These are phyloP conservation scores for Chrysocyon brachyurus DNA, from an alignment of 2,797 vertebrate species.

Conservation along the genomic window DNA sequence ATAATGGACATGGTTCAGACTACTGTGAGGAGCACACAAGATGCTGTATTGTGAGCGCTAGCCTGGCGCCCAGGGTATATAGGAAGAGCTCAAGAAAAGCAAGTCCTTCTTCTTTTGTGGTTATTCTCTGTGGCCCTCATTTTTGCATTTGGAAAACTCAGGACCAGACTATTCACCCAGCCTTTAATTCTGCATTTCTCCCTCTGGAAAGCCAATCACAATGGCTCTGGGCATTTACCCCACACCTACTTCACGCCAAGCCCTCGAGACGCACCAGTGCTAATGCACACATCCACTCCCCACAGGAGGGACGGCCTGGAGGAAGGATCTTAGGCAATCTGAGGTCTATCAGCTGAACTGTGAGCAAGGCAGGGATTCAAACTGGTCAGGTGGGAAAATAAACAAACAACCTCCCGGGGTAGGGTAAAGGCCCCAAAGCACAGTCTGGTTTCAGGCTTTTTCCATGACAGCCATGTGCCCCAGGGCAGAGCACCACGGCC, in stretches of 20 bases:
- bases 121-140: no score
- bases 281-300: fast-evolving
- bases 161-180: fast-evolving
- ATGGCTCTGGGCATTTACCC: neutral
- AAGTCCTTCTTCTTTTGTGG: neutral
- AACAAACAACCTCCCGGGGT: no score
- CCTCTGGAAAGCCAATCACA: neutral
- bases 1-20: neutral
- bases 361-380: neutral
- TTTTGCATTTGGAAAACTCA: fast-evolving
- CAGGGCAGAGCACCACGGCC: fast-evolving
- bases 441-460: fast-evolving
- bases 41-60: fast-evolving
- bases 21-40: fast-evolving
- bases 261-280: fast-evolving
- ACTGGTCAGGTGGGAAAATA: neutral
- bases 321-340: neutral
- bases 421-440: neutral
- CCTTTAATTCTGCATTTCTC: neutral
- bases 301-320: fast-evolving
- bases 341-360: neutral
- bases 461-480: fast-evolving
- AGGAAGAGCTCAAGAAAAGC: neutral
- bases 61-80: fast-evolving
- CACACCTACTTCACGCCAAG: neutral